phyloP scores from a whole-genome alignment of 2,113 vertebrate species.

The Neotragus pygmaeus region DNA sequence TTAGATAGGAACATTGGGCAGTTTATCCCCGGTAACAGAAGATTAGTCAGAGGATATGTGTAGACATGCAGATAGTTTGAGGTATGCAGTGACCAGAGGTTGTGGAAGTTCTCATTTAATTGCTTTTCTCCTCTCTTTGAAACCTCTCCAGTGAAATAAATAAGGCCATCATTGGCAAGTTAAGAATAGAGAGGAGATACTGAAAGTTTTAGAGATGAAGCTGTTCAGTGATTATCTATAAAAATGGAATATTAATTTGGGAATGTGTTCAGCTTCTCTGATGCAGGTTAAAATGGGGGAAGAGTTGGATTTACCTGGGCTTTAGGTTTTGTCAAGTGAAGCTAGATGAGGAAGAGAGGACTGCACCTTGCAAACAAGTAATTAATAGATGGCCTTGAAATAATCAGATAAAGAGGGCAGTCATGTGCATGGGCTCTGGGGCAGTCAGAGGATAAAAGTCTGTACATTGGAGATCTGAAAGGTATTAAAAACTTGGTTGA shows the following conservation, averaged over 20 bases:
- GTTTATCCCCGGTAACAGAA: neutral
- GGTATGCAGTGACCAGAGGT: neutral
- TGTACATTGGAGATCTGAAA: neutral
- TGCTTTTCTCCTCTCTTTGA: neutral
- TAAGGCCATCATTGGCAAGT: neutral
- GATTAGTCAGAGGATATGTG: neutral
- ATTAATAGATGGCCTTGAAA: neutral
- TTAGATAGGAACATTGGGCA: neutral
- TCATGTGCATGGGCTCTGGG: neutral
- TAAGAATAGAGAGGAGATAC: neutral
- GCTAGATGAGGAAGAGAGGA: neutral
- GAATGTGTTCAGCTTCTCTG: neutral
- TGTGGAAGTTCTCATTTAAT: neutral
- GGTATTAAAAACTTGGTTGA: neutral
- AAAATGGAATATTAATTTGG: neutral
- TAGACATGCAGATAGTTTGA: neutral
- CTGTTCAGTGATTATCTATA: neutral
- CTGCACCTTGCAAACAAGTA: neutral
- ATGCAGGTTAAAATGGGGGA: neutral
- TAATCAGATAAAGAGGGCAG: neutral
- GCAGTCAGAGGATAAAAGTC: neutral
- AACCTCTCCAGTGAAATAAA: neutral
- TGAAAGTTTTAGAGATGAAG: neutral
- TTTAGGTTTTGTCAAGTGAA: neutral
- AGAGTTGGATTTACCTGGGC: neutral